Evolutionary conservation across 2,888 invertebrate genomes (phyloP), one percentile per base, ranked within the genome.

Genomic region (Nephrocerus scutellatus): DNA sequence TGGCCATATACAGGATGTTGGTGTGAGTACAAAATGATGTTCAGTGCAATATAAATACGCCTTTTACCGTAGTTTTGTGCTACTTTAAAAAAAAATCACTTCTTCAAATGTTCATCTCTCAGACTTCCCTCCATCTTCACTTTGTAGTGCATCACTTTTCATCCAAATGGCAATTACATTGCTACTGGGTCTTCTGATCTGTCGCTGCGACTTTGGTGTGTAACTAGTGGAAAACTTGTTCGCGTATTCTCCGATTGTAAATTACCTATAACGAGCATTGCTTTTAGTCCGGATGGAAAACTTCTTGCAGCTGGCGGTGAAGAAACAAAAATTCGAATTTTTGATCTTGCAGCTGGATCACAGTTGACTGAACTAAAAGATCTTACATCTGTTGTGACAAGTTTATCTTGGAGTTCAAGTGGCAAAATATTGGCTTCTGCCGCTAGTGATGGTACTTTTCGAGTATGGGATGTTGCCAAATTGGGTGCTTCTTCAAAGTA

Each of bases 111-210:
- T 9, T 39, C 26, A 24, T 41, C 33, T 21, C 35, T 30, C 28
- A 32, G 29, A 22, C 19, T 40, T 31, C 16, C 14, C 5, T 30
- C n/a, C 13, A 4, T 3, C 15, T 22, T 33, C 4, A 10, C n/a
- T 23, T 39, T 25, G 1, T 37, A 69, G 63, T 60, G 65, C 36
- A 44, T 69, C n/a, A 80, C 82, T 56, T 92, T 95, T 70, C 95
- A 95, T 71, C 90, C 92, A 1, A 95, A 92, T 68, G 83, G 85
- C 50, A 79, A 82, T 53, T 93, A 95, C 63, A 61, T 93, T 50
- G 91, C 89, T 23, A 87, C 89, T 0, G 93, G 91, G 8, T 88
- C 92, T 3, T 78, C 83, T n/a, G 95, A 95, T 71, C 82, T 83
- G 60, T 84, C 84, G 24, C 80, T 92, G 31, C 77, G 92, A 21